Percentiles rank a stretch among this genome's conserved stretches.
phyloP scores from a whole-genome alignment of 2,797 vertebrate species.

The Urocyon cinereoargenteus region DNA sequence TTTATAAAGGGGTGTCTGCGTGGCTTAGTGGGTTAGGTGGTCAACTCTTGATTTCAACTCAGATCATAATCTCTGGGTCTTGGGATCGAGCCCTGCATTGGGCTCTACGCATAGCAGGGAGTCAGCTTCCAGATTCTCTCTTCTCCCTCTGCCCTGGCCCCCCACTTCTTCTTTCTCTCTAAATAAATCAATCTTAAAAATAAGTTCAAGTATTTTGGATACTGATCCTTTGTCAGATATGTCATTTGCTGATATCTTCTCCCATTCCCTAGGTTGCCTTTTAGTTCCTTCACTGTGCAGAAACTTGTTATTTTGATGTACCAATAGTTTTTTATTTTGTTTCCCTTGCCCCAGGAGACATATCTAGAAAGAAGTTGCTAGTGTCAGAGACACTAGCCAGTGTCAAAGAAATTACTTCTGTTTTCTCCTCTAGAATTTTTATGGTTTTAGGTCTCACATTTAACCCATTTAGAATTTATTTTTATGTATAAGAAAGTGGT shows the following conservation, averaged over 20 bases:
- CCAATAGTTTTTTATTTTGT: neutral
- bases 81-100: neutral
- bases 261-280: neutral
- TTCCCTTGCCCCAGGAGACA: neutral
- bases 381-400: neutral
- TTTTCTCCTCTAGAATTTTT: neutral
- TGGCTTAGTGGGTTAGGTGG: too few species aligned
- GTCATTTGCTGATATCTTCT: neutral
- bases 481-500: neutral
- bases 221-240: neutral
- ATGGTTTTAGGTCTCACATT: neutral
- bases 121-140: neutral
- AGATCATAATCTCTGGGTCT: too few species aligned
- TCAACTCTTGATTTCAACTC: too few species aligned
- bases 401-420: neutral
- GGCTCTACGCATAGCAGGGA: neutral
- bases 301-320: neutral
- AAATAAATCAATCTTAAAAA: neutral
- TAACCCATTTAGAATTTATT: neutral
- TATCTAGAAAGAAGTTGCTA: neutral
- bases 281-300: neutral
- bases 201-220: neutral
- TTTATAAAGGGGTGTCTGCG: neutral
- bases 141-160: too few species aligned
- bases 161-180: neutral